These are phyloP conservation scores for Riparia riparia DNA, from an alignment of 2,113 vertebrate genomes.

Conservation along the genomic window DNA sequence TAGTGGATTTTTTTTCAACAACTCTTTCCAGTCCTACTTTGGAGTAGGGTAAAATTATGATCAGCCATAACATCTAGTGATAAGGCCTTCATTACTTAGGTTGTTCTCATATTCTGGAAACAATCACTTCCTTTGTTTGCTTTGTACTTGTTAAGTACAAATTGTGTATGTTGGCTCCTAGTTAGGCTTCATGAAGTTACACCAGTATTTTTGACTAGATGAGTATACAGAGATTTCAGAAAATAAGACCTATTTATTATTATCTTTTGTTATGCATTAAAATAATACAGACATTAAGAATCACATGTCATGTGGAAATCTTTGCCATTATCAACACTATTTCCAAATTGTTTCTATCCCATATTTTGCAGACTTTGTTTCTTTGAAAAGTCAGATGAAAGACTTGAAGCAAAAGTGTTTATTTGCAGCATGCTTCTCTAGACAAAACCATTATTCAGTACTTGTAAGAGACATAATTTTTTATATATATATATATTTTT, in stretches of 20 bases:
- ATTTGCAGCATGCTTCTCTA: background rate
- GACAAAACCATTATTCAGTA: background rate
- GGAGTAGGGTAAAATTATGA: background rate
- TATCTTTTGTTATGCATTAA: background rate
- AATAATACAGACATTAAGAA: background rate
- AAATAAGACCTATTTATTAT: background rate
- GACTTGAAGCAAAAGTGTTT: background rate
- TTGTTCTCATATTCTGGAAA: background rate
- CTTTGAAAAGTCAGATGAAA: background rate
- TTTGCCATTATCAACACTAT: background rate
- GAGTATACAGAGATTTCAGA: background rate
- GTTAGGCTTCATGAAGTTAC: background rate
- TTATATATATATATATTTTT: no score
- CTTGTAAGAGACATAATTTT: background rate
- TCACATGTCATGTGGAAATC: rapidly evolving
- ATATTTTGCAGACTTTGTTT: background rate
- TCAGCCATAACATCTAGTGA: background rate
- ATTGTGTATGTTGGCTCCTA: background rate
- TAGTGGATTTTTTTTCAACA: background rate
- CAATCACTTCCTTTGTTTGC: background rate
- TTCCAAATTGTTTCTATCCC: background rate
- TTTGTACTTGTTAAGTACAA: background rate
- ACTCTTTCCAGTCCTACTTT: background rate
- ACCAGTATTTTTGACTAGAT: background rate
- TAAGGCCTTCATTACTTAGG: background rate